Base-by-base conservation (phyloP, 2,113 vertebrate genomes). In the Oncorhynchus gorbuscha region DNA sequence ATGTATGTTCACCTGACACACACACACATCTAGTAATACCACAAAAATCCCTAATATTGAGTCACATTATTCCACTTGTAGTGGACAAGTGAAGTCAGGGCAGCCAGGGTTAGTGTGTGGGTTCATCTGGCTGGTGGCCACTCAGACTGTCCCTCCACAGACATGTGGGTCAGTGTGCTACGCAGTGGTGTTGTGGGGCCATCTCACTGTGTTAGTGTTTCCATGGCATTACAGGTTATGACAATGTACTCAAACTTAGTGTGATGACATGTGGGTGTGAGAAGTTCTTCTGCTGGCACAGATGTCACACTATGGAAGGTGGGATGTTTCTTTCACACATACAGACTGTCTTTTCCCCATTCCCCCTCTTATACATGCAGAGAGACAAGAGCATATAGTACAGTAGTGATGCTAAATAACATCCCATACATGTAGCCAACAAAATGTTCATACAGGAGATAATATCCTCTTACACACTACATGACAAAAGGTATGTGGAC, bases 381-480 rank as follows among this genome's bases (percentile, higher is more conserved):
- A 58, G 55, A 58, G 55, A 58, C 55, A 58, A 58, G 55, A 4
- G 55, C 55, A 58, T 58, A 58, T 20, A 58, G 14, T 58, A 14
- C 3, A 58, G 18, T 6, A 14, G 18, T 58, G 55, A 58, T 58
- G 55, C 5, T 20, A 58, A 58, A 1, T 58, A 58, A 6, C 55
- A 20, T 58, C 61, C 11, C 22, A 66, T 66, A 30, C 22, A 62
- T 62, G n/a, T 62, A 62, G 59, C 59, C 18, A 22, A 20, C 18
- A n/a, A 61, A 5, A 61, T 61, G 59, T 22, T 61, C 20, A 7
- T 61, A 61, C 59, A 61, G 59, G 11, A 61, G 6, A 61, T 6
- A 20, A 61, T 69, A 28, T 59, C 55, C n/a, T 71, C 26, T 64
- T 81, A 80, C 26, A 39, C 35, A 39, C 7, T 39, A 9, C 35